Evolutionary conservation across 2,113 vertebrate genomes (phyloP), one percentile per base, ranked within the genome.

Genomic region (Jacana jacana): DNA sequence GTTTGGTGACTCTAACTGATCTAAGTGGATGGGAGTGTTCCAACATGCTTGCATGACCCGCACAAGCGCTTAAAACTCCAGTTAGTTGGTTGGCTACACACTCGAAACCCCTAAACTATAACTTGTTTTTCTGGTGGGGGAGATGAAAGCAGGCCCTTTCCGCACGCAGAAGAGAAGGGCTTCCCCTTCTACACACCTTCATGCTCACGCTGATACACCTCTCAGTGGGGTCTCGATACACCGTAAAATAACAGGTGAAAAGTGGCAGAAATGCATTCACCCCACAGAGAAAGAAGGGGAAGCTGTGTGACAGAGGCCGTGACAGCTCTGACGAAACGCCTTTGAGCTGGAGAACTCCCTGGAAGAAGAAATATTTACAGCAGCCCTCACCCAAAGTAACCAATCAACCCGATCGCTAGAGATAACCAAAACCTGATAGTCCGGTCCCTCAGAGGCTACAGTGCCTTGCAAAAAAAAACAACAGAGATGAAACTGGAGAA

Each of bases 1-100:
- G 44, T 93, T 92, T 69, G 83, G 92, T 92, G 84, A 65, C 73
- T 96, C 73, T 72, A 42, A 78, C 48, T 46, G 80, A 86, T 90
- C 69, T 76, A 81, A 91, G 46, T 39, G 30, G 54, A 92, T 70
- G 55, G 89, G 44, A 94, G 78, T 92, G 86, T 86, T 94, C 69
- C 33, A 95, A 95, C 91, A 94, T 19, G 84, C 72, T 78, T 0
- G 1, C 49, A 33, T 8, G 70, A 85, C 63, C 81, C 37, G 54
- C 65, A 82, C 49, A 51, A 2, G 1, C 39, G 42, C 46, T 72
- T 49, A 42, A 79, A 93, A 94, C 87, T 39, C 30, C 88, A 89
- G 48, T 82, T 84, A 58, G 54, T 27, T 72, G 46, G 54, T 27
- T 72, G 46, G 27, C 28, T 80, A 30, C 91, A 88, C 25, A 14